Conservation (phyloP, 2,888 invertebrate genomes). For the Hyalella azteca region DNA sequence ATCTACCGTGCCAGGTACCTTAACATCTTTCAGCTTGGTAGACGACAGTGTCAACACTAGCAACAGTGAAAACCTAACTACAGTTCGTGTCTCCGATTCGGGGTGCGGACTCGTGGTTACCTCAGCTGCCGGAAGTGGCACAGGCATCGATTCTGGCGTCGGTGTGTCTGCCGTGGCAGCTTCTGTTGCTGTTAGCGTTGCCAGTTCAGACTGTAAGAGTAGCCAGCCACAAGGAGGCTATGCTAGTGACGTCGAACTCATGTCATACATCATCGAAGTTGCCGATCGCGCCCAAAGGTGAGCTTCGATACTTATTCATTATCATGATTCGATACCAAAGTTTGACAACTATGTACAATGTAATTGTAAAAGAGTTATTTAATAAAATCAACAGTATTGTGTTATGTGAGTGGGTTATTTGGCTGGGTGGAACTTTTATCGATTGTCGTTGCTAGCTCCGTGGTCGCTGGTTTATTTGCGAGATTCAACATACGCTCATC, state of each 20-base stretch:
- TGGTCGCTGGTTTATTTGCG: too few relatives aligned
- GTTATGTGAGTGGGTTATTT: neutral
- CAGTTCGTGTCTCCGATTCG: neutral
- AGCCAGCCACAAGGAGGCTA: conserved; percentile 11
- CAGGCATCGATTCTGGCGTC: conserved; percentile 10
- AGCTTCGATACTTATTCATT: neutral
- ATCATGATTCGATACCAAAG: neutral
- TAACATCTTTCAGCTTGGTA: neutral
- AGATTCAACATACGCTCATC: too few relatives aligned
- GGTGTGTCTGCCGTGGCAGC: conserved; percentile 7
- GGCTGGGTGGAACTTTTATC: too few relatives aligned
- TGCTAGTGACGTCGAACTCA: conserved; percentile 33
- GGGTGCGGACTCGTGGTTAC: conserved; percentile 19
- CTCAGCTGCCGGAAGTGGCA: neutral
- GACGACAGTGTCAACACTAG: neutral
- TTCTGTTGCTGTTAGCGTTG: neutral
- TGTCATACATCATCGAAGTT: conserved; percentile 38
- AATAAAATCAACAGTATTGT: neutral
- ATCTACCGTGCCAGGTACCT: neutral
- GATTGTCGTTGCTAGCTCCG: too few relatives aligned
- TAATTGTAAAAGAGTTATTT: too few relatives aligned
- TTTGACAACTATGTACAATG: neutral
- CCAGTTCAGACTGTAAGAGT: neutral
- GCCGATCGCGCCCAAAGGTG: conserved; percentile 26
- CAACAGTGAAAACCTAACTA: neutral